phyloP scores from a whole-genome alignment of 2,888 invertebrate species.

The Fabriciana adippe region DNA sequence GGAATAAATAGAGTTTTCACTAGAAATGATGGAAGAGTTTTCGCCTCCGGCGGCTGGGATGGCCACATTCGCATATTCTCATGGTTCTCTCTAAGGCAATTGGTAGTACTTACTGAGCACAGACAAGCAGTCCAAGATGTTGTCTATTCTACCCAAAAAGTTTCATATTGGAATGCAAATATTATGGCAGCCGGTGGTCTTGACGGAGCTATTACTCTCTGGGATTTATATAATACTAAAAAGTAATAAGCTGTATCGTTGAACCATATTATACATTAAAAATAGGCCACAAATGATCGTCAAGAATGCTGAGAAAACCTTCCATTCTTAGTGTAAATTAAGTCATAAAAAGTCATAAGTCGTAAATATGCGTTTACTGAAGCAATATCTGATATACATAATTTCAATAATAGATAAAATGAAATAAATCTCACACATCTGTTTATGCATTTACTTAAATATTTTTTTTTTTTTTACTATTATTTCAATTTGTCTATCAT shows the following conservation, averaged over 20 bases:
- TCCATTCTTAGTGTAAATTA: conserved; percentile 1
- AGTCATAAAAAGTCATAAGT: not conserved
- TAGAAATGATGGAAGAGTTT: conserved; percentile 87
- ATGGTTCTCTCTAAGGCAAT: conserved; percentile 87
- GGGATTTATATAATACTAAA: conserved; percentile 88
- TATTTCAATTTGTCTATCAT: conserved; percentile 13
- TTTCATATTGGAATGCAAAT: conserved; percentile 86
- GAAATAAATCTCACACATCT: not conserved
- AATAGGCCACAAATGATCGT: not conserved
- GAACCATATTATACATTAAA: not conserved
- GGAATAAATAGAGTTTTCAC: conserved; percentile 87
- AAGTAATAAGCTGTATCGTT: conserved; percentile 42
- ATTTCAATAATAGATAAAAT: conserved; percentile 19
- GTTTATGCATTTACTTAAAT: conserved; percentile 3
- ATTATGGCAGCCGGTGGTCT: conserved; percentile 90
- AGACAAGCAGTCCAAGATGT: conserved; percentile 87
- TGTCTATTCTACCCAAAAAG: conserved; percentile 85
- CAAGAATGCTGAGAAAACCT: conserved; percentile 4
- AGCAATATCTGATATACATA: conserved; percentile 1
- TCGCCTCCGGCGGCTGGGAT: conserved; percentile 90
- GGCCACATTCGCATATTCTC: conserved; percentile 88
- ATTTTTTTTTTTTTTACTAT: not conserved
- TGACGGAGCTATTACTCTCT: conserved; percentile 89
- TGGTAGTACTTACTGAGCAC: conserved; percentile 89
- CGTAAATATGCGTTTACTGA: not conserved